These are phyloP conservation scores for Raphicerus campestris DNA, from an alignment of 2,113 vertebrate genomes.

Conservation along the genomic window DNA sequence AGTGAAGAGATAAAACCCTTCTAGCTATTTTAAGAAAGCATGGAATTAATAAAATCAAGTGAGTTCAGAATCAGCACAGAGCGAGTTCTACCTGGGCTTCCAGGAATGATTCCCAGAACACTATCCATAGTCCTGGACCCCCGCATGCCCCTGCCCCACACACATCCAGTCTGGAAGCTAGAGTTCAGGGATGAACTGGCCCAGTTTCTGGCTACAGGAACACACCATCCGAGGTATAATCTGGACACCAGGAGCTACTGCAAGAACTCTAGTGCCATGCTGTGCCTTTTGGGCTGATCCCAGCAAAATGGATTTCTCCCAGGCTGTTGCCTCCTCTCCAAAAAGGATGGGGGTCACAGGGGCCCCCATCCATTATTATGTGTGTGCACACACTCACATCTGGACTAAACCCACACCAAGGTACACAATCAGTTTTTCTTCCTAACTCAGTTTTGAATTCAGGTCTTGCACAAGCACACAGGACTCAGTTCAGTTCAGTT, in stretches of 20 bases:
- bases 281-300: background rate
- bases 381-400: too few species aligned
- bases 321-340: background rate
- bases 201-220: background rate
- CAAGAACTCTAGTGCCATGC: background rate
- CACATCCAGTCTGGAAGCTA: background rate
- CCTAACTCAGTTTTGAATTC: background rate
- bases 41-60: background rate
- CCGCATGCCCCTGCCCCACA: background rate
- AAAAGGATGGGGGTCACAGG: background rate
- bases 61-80: background rate
- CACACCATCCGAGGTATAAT: background rate
- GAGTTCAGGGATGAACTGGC: background rate
- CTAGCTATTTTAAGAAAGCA: background rate
- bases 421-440: background rate
- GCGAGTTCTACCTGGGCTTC: background rate
- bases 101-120: background rate
- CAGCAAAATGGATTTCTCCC: background rate
- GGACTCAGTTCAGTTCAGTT: background rate
- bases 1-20: background rate
- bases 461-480: background rate
- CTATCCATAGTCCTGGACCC: background rate
- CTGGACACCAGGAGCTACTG: background rate
- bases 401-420: too few species aligned
- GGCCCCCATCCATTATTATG: too few species aligned